A percentile compares a stretch with the other conserved stretches of the same genome.
Evolutionary conservation across 2,113 vertebrate species (phyloP).

Genomic region (Zootoca vivipara): DNA sequence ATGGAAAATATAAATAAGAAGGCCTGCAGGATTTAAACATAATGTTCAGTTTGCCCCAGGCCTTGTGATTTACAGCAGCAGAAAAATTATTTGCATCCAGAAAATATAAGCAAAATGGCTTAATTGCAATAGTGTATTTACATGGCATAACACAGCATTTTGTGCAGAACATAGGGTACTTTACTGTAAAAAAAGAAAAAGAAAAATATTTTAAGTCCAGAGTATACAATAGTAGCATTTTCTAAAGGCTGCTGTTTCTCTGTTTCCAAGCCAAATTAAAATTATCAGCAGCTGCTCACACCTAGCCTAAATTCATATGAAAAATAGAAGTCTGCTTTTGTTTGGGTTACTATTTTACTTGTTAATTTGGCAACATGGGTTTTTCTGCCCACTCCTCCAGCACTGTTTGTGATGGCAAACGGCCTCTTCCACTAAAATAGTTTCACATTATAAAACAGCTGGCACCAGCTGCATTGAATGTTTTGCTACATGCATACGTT

Average conservation of each 20-base stretch:
- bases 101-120: background rate
- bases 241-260: background rate
- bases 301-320: background rate
- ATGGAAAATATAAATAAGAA: background rate
- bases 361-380: background rate
- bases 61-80: background rate
- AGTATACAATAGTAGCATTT: background rate
- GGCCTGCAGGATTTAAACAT: background rate
- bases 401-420: background rate
- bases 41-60: background rate
- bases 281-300: background rate
- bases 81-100: background rate
- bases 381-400: background rate
- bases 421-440: background rate
- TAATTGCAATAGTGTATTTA: background rate
- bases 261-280: background rate
- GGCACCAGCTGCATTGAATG: background rate
- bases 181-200: background rate
- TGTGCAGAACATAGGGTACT: background rate
- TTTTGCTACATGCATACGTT: background rate
- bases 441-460: background rate
- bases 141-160: background rate
- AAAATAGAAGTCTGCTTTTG: background rate
- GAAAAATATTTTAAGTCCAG: background rate
- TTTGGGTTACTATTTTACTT: background rate